Base-by-base conservation (phyloP, 2,888 invertebrate species). In the Andrena hattorfiana region DNA sequence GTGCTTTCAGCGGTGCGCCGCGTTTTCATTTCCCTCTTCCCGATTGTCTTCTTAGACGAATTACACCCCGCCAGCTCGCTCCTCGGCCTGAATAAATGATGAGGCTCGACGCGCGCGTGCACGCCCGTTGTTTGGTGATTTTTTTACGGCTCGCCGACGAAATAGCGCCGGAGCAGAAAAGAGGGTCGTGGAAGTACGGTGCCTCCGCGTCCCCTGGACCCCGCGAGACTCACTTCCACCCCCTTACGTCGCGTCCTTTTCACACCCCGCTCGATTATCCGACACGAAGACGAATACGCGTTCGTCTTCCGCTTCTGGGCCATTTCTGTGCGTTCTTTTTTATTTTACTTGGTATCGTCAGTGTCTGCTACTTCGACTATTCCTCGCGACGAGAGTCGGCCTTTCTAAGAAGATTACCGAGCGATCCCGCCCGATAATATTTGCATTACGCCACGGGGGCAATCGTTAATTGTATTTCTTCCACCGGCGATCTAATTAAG, bases 201-300 rank as follows among this genome's bases (percentile, higher is more conserved):
- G 60, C 69, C 51, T 51, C 83, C 5, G 51, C 77, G 48, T 73
- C 67, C 79, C 84, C 75, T 69, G 84, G 79, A 81, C 79, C 67
- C 63, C 62, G 66, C 56, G 26, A 26, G 56, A 71, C 70, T 69
- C 83, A 77, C 77, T 42, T 42, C 72, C 80, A 78, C 77, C 69
- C 74, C 69, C 60, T 51, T 54, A 64, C 67, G 73, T 69, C 69
- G 71, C 64, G 60, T 49, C 70, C 74, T 73, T 83, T 81, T 87
- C 75, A 73, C 86, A 77, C 86, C 75, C 72, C 54, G 72, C 77
- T 81, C 86, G 88, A 87, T 87, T 87, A 86, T 86, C 79, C 79
- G 49, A 49, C 62, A 62, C 75, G 64, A 81, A 67, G 79, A 88
- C 66, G 75, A 82, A 81, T 74, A 69, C 66, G 49, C 75, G 62